A percentile compares a stretch with the other conserved stretches of the same genome.
Evolutionary conservation across 2,113 vertebrate genomes (phyloP).

Genomic region (Cervus canadensis): DNA sequence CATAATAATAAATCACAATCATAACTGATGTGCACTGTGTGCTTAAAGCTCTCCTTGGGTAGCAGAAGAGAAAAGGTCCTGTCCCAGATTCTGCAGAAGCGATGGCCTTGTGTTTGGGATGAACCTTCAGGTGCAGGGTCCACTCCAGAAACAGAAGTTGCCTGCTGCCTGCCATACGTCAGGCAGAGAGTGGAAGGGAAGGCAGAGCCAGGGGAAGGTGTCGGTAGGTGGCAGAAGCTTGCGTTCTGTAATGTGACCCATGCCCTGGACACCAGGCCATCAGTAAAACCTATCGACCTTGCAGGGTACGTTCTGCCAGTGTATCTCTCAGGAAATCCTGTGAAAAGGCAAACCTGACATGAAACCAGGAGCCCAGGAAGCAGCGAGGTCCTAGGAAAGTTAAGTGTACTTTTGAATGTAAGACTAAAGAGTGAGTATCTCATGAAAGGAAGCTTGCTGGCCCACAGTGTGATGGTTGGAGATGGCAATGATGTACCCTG

Average conservation of each 20-base stretch:
- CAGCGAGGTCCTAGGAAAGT: not conserved
- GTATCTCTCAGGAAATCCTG: not conserved
- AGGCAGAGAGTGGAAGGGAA: not conserved
- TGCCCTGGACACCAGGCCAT: not conserved
- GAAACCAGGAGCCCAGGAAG: not conserved
- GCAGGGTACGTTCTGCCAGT: fast-evolving
- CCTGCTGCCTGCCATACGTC: fast-evolving
- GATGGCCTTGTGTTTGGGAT: not conserved
- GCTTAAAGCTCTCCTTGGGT: not conserved
- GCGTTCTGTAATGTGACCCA: not conserved
- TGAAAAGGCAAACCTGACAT: not conserved
- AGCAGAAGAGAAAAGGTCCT: not conserved
- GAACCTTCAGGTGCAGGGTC: not conserved
- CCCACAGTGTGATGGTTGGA: too few relatives aligned
- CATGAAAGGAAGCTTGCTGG: not conserved
- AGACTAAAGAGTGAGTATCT: not conserved
- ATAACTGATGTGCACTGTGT: not conserved
- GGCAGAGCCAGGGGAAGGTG: too few relatives aligned
- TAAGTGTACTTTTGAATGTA: not conserved
- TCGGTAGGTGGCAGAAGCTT: fast-evolving
- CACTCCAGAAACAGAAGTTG: not conserved
- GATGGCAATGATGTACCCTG: not conserved
- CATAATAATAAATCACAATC: not conserved
- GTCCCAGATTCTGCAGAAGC: not conserved
- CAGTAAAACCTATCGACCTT: not conserved